phyloP scores from a whole-genome alignment of 2,113 vertebrate species.

The Accipiter cooperii region DNA sequence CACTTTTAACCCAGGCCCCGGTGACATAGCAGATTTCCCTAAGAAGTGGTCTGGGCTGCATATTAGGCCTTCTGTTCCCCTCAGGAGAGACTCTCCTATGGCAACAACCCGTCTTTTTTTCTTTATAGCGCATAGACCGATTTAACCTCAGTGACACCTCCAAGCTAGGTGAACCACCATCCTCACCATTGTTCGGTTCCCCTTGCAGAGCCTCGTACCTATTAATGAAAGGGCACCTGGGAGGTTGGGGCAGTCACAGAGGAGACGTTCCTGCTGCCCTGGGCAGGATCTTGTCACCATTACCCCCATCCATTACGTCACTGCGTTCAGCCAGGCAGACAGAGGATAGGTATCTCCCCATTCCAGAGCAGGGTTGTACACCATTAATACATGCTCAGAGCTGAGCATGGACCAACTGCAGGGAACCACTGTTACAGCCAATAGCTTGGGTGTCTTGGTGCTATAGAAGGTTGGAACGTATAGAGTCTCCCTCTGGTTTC shows the following conservation, averaged over 20 bases:
- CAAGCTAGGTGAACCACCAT: neutral
- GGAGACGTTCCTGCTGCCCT: neutral
- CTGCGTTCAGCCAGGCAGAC: neutral
- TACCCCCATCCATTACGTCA: neutral
- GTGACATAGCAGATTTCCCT: too few species aligned
- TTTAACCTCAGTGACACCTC: neutral
- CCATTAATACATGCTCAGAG: neutral
- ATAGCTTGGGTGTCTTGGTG: neutral
- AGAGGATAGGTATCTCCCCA: neutral
- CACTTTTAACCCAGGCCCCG: too few species aligned
- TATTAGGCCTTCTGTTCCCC: too few species aligned
- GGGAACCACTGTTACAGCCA: neutral
- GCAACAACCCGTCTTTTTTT: too few species aligned
- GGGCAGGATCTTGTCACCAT: neutral
- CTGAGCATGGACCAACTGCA: neutral
- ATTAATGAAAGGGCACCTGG: neutral
- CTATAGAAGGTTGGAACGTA: neutral
- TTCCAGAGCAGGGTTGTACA: neutral
- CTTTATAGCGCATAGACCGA: neutral
- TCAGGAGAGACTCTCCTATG: too few species aligned
- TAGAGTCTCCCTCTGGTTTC: neutral
- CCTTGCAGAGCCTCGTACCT: neutral
- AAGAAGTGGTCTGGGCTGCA: too few species aligned
- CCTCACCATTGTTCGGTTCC: neutral
- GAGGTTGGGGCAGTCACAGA: neutral